phyloP scores from a whole-genome alignment of 2,797 vertebrate species.

The Orientallactaga sibirica region DNA sequence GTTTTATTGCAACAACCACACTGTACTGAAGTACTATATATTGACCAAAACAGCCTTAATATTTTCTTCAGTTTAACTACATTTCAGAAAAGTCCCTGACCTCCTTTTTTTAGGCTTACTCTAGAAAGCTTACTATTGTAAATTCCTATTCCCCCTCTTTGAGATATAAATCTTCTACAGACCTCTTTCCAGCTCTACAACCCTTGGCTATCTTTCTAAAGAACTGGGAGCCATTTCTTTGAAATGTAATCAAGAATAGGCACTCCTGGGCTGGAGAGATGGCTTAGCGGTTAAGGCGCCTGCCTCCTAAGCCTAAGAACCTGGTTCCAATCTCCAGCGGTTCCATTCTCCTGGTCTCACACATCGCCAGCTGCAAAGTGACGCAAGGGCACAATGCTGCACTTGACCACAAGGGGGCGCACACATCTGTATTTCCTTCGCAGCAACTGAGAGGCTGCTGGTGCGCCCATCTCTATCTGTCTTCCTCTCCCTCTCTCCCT shows the following conservation, averaged over 20 bases:
- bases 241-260: not conserved
- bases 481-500: too few species aligned
- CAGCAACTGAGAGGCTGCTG: too few species aligned
- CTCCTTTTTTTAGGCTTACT: not conserved
- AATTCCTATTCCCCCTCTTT: not conserved
- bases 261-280: not conserved
- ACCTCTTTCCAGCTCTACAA: not conserved
- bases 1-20: not conserved
- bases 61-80: constrained; percentile 24
- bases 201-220: not conserved
- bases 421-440: too few species aligned
- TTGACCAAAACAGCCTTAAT: not conserved
- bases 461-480: too few species aligned
- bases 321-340: too few species aligned
- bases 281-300: too few species aligned
- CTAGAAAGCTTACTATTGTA: not conserved
- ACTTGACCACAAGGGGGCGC: too few species aligned
- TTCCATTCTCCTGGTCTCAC: too few species aligned
- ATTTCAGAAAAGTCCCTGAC: not conserved
- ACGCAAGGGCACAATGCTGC: too few species aligned
- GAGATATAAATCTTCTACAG: not conserved
- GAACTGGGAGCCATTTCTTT: not conserved
- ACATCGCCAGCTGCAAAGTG: too few species aligned
- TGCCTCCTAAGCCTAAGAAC: too few species aligned
- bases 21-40: not conserved